Evolutionary conservation across 2,888 invertebrate genomes (phyloP), one percentile per base, ranked within the genome.

Genomic region (Caradrina kadenii): DNA sequence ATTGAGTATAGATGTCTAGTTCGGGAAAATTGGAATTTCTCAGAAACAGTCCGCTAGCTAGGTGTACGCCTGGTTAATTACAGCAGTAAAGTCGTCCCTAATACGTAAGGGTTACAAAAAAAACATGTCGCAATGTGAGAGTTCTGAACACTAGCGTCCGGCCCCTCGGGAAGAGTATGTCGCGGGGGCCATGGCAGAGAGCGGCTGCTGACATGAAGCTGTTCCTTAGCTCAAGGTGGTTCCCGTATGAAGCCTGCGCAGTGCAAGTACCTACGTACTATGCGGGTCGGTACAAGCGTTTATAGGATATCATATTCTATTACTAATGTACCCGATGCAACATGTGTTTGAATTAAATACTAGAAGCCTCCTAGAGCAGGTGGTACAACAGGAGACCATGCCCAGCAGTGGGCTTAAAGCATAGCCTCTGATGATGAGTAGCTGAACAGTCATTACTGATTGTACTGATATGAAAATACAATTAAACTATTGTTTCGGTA

Each of bases 201-300:
- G 19, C 2, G 8, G 10, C 11, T 63, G 3, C 22, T 52, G 45
- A 39, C 39, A 50, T 19, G 15, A n/a, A 35, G 21, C 0, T 26
- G 13, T 39, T 5, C 15, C 13, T 10, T n/a, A 58, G 58, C 53
- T 26, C 21, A 67, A 67, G 42, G 35, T 67, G 66, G 39, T 39
- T 15, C 61, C 52, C 58, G 45, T 50, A 54, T 53, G 53, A 13
- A 49, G 21, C 7, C 58, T 31, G 65, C 61, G 26, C 39, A 19
- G 22, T 52, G 42, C 48, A 42, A 19, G 17, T 35, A 49, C 3
- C 21, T 53, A 42, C 21, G 13, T 55, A 45, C 17, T 39, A 73
- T 61, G 65, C 63, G 80, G 65, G 65, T 13, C 52, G 19, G 31
- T 45, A 19, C 10, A n/a, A n/a, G 35, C 21, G 17, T 21, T 42